Evolutionary conservation across 2,113 vertebrate species (phyloP), one percentile per base, ranked within the genome.

Genomic region (Pardalotus punctatus): DNA sequence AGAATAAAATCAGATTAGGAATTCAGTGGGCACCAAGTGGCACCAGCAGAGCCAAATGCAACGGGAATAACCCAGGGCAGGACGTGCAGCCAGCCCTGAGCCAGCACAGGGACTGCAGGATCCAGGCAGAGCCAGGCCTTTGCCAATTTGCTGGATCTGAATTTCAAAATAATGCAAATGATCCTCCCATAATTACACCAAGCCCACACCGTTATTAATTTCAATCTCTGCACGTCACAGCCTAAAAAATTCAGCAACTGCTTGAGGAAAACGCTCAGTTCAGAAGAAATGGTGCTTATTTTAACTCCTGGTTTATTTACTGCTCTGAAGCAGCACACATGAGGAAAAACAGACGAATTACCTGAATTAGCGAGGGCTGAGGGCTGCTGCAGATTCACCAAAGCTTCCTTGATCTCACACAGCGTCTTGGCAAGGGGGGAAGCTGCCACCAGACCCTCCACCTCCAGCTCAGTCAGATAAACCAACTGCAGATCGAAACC

Each of bases 351-450:
- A 72, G 53, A 15, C 1, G 14, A 33, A 22, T 79, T 53, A 94
- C 72, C 90, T 87, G 77, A 12, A n/a, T 40, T 35, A 20, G 31
- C 10, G 29, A 14, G n/a, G 33, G 29, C 62, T 76, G 60, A 58
- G 29, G 47, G 43, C 1, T 38, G 86, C 64, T 71, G 66, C 20
- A 97, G 92, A 11, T 86, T 96, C 61, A 98, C 96, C 69, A 99
- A 92, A 54, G 97, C 98, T 78, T 98, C 97, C 60, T 98, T 98
- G 86, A 98, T 98, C 47, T 98, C 98, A 57, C 94, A 94, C 58
- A 98, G 97, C 16, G 98, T 98, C 92, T 96, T 98, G 95, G 98
- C 98, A 36, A 98, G 96, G 36, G 98, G 98, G 29, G 98, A 98
- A 69, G 98, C 87, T 47, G 95, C 96, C 86, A 98, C 92, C 87